Percentiles rank a stretch among this genome's conserved stretches.
Conservation (phyloP, 1,140 invertebrate species). For the Arctopsyche grandis region DNA sequence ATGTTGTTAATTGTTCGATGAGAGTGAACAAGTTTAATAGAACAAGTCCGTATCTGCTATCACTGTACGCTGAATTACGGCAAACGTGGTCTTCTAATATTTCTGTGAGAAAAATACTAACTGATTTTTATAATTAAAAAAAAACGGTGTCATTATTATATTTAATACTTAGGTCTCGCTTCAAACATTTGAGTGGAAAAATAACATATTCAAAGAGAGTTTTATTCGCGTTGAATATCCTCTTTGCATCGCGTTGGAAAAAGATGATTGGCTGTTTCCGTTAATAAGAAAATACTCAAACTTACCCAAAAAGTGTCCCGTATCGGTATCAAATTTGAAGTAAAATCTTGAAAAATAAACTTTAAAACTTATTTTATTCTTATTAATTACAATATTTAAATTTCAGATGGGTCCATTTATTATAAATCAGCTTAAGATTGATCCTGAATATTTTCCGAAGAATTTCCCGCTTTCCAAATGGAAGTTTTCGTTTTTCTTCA, state of each 20-base stretch:
- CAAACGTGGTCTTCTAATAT: slow-evolving; percentile 16
- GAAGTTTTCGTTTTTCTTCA: no score
- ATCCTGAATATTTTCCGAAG: neutral
- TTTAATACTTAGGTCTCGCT: neutral
- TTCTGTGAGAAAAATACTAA: neutral
- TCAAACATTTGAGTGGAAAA: neutral
- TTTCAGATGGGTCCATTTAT: neutral
- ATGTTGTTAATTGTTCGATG: no score
- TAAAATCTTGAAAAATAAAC: neutral
- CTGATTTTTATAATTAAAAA: neutral
- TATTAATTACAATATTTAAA: no score
- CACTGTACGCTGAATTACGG: neutral
- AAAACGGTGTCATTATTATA: no score
- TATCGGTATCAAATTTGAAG: neutral
- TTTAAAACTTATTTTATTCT: no score
- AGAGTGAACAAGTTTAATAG: slow-evolving; percentile 5
- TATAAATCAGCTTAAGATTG: neutral
- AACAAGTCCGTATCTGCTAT: slow-evolving; percentile 20
- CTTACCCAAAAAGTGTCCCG: slow-evolving; percentile 2
- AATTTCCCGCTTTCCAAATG: no score
- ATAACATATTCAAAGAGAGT: slow-evolving; percentile 8
- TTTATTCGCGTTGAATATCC: neutral
- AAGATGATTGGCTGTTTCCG: neutral
- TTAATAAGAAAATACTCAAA: neutral
- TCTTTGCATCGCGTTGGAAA: neutral